Conservation (phyloP, 2,888 invertebrate species). For the Labia minor region DNA sequence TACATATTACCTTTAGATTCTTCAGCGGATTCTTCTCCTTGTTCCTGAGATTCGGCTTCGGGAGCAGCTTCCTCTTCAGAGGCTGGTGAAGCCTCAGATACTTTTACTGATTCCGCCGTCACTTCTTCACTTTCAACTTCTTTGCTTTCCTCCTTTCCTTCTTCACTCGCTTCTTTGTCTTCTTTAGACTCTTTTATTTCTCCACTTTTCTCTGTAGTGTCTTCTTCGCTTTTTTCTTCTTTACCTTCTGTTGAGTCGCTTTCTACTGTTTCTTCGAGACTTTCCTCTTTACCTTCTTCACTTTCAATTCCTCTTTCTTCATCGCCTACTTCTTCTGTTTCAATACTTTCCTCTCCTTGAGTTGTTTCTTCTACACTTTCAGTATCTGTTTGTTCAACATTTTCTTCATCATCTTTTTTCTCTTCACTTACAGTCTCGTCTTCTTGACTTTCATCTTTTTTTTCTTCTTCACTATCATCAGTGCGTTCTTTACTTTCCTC, state of each 20-base stretch:
- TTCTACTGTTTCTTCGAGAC: constrained; percentile 22
- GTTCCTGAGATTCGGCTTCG: constrained; percentile 25
- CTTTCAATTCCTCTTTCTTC: constrained; percentile 30
- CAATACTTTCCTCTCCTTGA: constrained; percentile 26
- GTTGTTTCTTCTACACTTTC: constrained; percentile 27
- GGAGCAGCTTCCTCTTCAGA: constrained; percentile 28
- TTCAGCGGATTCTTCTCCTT: constrained; percentile 26
- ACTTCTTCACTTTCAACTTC: constrained; percentile 21
- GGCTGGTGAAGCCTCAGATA: constrained; percentile 25
- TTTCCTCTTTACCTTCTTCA: constrained; percentile 26
- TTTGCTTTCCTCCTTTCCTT: constrained; percentile 22
- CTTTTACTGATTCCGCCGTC: constrained; percentile 23
- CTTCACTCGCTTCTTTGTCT: constrained; percentile 25
- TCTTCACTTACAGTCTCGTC: constrained; percentile 28
- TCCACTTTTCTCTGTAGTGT: constrained; percentile 21
- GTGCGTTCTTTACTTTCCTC: constrained; percentile 24
- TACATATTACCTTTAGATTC: neutral
- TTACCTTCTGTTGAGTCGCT: constrained; percentile 14
- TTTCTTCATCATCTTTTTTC: constrained; percentile 30
- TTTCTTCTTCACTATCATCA: constrained; percentile 17
- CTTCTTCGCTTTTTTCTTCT: constrained; percentile 21
- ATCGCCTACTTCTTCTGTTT: constrained; percentile 27
- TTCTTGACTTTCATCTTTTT: constrained; percentile 34
- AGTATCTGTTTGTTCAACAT: constrained; percentile 30
- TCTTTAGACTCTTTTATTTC: constrained; percentile 23